Evolutionary conservation across 2,888 invertebrate genomes (phyloP).

Genomic region (Lithophane ornitopus): DNA sequence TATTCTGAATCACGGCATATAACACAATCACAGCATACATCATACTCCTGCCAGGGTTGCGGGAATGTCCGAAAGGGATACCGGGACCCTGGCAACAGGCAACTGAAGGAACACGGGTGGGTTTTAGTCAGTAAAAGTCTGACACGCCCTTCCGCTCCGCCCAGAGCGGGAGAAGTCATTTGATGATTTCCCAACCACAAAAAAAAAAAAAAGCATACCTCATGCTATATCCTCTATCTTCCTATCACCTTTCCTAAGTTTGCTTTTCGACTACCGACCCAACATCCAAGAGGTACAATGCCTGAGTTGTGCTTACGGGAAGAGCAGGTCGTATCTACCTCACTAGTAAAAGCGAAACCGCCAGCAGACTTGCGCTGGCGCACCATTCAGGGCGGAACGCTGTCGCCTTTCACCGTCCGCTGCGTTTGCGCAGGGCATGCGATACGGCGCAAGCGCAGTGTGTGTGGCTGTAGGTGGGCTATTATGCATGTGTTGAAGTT

Average conservation of each 20-base stretch:
- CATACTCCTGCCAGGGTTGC: no score
- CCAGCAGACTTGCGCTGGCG: slow-evolving; percentile 55
- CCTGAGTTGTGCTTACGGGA: not conserved
- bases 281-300: no score
- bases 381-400: slow-evolving; percentile 74
- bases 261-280: not conserved
- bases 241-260: not conserved
- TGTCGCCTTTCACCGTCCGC: slow-evolving; percentile 74
- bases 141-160: no score
- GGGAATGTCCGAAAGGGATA: no score
- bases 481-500: slow-evolving; percentile 24
- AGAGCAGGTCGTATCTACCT: not conserved
- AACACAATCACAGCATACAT: not conserved
- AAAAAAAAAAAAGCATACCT: no score
- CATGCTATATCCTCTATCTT: not conserved
- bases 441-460: slow-evolving; percentile 28
- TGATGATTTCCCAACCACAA: no score
- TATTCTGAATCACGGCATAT: no score
- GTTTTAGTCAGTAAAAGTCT: no score
- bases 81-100: no score
- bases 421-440: slow-evolving; percentile 62
- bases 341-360: slow-evolving; percentile 75
- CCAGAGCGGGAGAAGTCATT: no score
- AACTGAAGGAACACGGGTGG: no score
- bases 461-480: slow-evolving; percentile 14